These are phyloP conservation scores for Grammomys surdaster DNA, from an alignment of 2,113 vertebrate genomes.

Conservation along the genomic window DNA sequence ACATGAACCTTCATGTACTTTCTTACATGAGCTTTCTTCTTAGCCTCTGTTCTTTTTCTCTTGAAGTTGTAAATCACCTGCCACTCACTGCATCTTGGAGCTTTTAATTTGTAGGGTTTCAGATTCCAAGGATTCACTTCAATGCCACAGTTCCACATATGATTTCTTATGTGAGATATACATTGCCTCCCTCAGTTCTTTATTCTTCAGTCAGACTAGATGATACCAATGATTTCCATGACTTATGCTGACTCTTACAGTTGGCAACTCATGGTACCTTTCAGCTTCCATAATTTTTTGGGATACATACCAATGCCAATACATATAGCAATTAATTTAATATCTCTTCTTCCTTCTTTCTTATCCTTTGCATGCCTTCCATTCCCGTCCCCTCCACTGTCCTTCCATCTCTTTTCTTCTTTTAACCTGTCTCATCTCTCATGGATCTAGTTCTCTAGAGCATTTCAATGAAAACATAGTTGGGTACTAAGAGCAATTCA, in stretches of 20 bases:
- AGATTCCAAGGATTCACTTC: neutral
- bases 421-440: neutral
- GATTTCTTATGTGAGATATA: neutral
- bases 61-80: neutral
- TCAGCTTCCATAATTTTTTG: no score
- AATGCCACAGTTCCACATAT: neutral
- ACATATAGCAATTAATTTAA: neutral
- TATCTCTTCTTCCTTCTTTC: neutral
- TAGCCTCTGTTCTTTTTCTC: neutral
- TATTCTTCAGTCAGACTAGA: neutral
- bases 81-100: neutral
- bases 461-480: neutral
- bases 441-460: neutral
- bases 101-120: neutral
- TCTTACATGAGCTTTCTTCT: neutral
- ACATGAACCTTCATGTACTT: neutral
- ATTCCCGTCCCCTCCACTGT: neutral
- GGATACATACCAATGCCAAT: neutral
- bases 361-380: neutral
- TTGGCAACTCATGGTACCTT: no score
- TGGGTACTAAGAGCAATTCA: neutral
- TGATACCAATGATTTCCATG: neutral
- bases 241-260: neutral
- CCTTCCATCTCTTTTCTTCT: neutral
- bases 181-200: neutral